phyloP scores from a whole-genome alignment of 2,113 vertebrate genomes.

The Poecile atricapillus region DNA sequence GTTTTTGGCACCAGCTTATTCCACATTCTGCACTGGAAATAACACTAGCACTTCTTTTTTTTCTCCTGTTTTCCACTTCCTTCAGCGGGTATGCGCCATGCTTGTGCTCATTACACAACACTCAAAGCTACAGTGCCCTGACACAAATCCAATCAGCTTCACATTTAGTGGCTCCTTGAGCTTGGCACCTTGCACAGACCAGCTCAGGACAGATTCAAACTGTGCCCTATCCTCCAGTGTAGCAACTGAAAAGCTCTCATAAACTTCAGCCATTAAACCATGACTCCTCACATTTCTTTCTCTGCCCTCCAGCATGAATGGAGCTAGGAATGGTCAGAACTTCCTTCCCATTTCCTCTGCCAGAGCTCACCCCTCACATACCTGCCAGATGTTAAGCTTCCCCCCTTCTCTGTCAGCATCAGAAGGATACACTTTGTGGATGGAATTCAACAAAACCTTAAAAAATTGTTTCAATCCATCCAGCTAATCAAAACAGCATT shows the following conservation, averaged over 20 bases:
- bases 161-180: background rate
- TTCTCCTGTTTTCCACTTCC: background rate
- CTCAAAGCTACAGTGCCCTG: background rate
- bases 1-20: conserved; percentile 3
- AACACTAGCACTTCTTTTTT: background rate
- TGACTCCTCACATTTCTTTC: background rate
- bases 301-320: background rate
- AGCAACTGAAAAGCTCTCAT: background rate
- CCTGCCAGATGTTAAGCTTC: background rate
- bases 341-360: background rate
- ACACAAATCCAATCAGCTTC: background rate
- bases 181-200: background rate
- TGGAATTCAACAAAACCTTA: background rate
- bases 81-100: background rate
- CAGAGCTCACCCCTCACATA: background rate
- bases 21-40: background rate
- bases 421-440: background rate
- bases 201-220: background rate
- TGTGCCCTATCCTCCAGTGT: background rate
- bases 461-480: background rate
- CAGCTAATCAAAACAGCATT: background rate
- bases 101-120: background rate
- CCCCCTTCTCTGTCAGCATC: background rate
- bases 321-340: background rate
- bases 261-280: background rate